Evolutionary conservation across 2,888 invertebrate genomes (phyloP).

Genomic region (Apamea sordens): DNA sequence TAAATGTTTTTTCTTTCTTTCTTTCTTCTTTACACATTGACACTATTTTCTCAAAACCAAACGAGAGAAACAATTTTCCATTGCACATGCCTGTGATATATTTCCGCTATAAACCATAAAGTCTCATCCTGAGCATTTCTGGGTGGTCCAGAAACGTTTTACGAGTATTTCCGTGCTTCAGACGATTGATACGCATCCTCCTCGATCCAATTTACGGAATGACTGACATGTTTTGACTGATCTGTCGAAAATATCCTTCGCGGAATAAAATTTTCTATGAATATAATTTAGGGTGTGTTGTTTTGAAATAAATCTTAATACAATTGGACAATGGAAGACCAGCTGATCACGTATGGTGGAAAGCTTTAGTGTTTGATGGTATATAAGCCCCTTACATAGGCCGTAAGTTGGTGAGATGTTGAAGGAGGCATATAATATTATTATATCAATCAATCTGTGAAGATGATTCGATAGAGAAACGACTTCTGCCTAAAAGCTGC

Average conservation of each 20-base stretch:
- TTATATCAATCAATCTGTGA: not conserved
- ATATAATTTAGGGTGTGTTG: not conserved
- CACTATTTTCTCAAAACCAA: constrained; percentile 2
- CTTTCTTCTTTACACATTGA: too few relatives aligned
- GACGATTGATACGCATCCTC: constrained; percentile 42
- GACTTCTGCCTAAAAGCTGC: not conserved
- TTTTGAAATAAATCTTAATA: not conserved
- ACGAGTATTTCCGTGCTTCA: constrained; percentile 44
- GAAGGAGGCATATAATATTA: too few relatives aligned
- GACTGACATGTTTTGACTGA: constrained; percentile 38
- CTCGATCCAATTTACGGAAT: constrained; percentile 49
- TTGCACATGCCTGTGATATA: not conserved
- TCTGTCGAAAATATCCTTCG: constrained; percentile 28
- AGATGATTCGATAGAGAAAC: not conserved
- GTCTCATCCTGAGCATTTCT: constrained; percentile 6
- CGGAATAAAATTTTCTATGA: not conserved
- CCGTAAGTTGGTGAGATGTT: not conserved
- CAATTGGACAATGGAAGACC: not conserved
- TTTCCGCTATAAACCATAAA: constrained; percentile 43
- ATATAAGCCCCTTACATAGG: too few relatives aligned
- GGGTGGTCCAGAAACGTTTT: constrained; percentile 55
- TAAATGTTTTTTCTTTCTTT: too few relatives aligned
- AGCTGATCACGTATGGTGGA: not conserved
- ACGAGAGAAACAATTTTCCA: not conserved
- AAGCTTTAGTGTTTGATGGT: not conserved